Conservation (phyloP, 2,888 invertebrate genomes). For the Antheraea assamensis region DNA sequence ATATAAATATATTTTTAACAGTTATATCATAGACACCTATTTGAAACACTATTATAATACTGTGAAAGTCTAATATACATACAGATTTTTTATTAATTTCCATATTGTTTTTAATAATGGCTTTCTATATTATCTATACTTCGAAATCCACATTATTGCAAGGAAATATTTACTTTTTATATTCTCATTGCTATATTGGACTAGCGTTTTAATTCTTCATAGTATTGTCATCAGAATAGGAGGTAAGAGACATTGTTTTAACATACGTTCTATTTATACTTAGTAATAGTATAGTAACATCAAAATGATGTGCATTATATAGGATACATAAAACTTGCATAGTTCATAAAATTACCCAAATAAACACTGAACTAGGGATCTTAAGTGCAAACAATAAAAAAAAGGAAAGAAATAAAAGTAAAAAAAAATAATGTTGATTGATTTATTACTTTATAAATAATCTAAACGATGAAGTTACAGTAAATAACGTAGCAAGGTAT, state of each 20-base stretch:
- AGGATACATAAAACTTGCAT: background rate
- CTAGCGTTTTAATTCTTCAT: slow-evolving; percentile 25
- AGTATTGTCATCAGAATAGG: slow-evolving; percentile 69
- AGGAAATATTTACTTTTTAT: background rate
- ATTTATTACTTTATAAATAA: slow-evolving; percentile 78
- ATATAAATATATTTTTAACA: slow-evolving; percentile 18
- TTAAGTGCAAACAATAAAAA: slow-evolving; percentile 45
- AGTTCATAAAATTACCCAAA: background rate
- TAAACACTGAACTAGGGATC: slow-evolving; percentile 56
- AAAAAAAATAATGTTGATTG: slow-evolving; percentile 62
- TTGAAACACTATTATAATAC: slow-evolving; percentile 39
- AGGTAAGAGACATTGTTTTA: slow-evolving; percentile 50
- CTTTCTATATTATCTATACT: background rate
- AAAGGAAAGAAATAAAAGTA: slow-evolving; percentile 51
- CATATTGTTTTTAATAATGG: background rate
- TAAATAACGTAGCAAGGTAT: slow-evolving; percentile 69
- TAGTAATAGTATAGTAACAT: slow-evolving; percentile 23
- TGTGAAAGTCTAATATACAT: slow-evolving; percentile 27
- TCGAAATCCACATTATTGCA: background rate
- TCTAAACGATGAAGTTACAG: slow-evolving; percentile 70
- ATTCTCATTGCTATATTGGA: background rate
- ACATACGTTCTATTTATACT: slow-evolving; percentile 23
- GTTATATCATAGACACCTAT: slow-evolving; percentile 19
- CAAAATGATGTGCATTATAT: background rate
- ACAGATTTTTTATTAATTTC: slow-evolving; percentile 4